Evolutionary conservation across 2,888 invertebrate genomes (phyloP), one percentile per base, ranked within the genome.

Genomic region (Iselma pallidipennis): DNA sequence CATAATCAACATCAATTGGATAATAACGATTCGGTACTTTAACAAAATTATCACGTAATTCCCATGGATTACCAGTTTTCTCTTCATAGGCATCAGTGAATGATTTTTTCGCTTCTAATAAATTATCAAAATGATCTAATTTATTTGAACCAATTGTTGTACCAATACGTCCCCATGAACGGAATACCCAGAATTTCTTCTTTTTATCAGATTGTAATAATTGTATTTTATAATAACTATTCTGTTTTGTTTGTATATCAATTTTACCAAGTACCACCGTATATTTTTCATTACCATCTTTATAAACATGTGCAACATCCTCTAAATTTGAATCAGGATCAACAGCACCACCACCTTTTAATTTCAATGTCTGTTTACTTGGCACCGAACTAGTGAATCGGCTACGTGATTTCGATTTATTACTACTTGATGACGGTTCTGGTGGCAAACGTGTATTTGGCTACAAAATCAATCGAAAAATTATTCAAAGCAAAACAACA

Each of bases 91-190:
- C 16, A 12, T 53, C 51, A 67, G 87, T 82, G 77, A 97, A 98
- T 6, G 80, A 75, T 0, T 70, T 1, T 1, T 89, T 83, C 0
- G 94, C 94, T 0, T 87, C 83, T 0, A 85, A 67, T 1, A 87
- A 71, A 0, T 80, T 78, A 0, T 54, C 23, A 37, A 62, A 65
- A 7, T 61, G 19, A 12, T 71, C 72, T n/a, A 66, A 49, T 69
- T 74, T 75, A 42, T 70, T 69, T 14, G 87, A 87, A 4, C 98
- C 98, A 72, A 96, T 93, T 0, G 90, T 91, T 0, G 98, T 99
- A 4, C 98, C 98, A 69, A 98, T 96, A 61, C 98, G 88, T 10
- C 99, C 99, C 98, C 98, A 99, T 0, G 95, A 86, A 14, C 96
- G 74, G 56, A 80, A 80, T 57, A 80, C 76, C 82, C 80, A 82